These are phyloP conservation scores for Hemitrygon akajei DNA, from an alignment of 2,797 vertebrate genomes.

Conservation along the genomic window DNA sequence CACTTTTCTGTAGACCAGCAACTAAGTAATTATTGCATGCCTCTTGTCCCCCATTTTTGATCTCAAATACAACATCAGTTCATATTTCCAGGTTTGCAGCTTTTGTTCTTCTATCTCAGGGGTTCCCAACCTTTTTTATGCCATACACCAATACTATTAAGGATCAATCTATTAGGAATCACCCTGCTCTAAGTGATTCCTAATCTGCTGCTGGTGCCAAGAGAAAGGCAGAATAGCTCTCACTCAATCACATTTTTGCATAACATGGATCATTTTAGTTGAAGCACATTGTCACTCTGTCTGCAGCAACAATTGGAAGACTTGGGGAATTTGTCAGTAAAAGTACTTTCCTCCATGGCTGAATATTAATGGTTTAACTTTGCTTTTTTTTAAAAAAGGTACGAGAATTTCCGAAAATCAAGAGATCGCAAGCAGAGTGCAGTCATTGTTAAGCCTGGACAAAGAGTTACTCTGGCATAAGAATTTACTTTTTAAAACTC, in stretches of 20 bases:
- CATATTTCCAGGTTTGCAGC: neutral
- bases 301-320: neutral
- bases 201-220: neutral
- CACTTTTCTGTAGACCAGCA: neutral
- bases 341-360: neutral
- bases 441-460: slow-evolving; percentile 65
- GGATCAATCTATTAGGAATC: too few relatives aligned
- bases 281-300: neutral
- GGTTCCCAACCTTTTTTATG: too few relatives aligned
- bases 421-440: slow-evolving; percentile 60
- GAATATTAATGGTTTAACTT: slow-evolving; percentile 27
- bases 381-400: slow-evolving; percentile 60
- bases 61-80: neutral
- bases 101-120: neutral
- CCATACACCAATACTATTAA: too few relatives aligned
- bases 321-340: neutral
- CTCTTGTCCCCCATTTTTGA: neutral
- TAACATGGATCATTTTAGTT: neutral
- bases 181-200: neutral
- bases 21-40: neutral
- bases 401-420: slow-evolving; percentile 70
- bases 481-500: neutral
- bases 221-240: neutral
- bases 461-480: slow-evolving; percentile 84
- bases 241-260: neutral